A percentile compares a stretch with the other conserved stretches of the same genome.
Conservation (phyloP, 1,140 invertebrate genomes). For the Lasioglossum albipes region DNA sequence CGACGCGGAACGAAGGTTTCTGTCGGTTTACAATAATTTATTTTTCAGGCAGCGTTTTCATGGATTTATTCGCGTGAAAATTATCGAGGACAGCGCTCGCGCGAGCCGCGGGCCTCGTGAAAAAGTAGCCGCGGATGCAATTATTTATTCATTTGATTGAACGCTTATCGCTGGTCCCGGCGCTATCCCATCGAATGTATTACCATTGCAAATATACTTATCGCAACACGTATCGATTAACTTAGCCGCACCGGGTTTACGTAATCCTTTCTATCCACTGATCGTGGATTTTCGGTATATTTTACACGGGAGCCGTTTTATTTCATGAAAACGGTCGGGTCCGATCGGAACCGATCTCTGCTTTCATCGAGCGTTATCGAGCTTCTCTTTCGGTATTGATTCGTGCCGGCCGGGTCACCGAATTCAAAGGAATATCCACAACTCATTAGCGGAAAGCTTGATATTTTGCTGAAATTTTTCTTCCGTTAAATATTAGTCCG, state of each 20-base stretch:
- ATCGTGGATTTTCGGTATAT: neutral
- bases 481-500: neutral
- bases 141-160: constrained; percentile 6
- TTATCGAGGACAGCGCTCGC: neutral
- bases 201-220: constrained; percentile 51
- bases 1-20: neutral
- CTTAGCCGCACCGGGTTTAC: neutral
- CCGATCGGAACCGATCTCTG: no score
- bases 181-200: constrained; percentile 41
- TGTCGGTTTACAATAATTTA: neutral
- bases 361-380: neutral
- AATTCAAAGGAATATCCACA: neutral
- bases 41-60: neutral
- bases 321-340: neutral
- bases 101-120: neutral
- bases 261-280: neutral
- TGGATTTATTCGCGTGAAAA: neutral
- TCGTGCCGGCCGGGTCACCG: neutral
- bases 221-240: constrained; percentile 10
- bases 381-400: no score
- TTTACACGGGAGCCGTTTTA: neutral
- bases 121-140: neutral
- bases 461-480: no score
- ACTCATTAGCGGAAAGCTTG: neutral
- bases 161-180: constrained; percentile 19